Evolutionary conservation across 2,113 vertebrate genomes (phyloP).

Genomic region (Chaetodon trifascialis): DNA sequence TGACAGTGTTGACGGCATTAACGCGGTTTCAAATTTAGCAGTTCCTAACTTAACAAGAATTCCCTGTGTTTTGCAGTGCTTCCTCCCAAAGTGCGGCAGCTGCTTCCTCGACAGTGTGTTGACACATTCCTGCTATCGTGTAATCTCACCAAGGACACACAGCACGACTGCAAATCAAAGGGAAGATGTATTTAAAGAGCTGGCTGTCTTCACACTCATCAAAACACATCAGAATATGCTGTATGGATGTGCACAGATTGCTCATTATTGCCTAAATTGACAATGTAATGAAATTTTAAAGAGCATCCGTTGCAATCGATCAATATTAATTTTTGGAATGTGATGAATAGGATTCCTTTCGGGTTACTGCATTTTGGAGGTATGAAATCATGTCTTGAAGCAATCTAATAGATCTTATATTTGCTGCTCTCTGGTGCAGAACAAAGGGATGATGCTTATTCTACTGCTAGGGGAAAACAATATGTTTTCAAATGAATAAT

Average conservation of each 20-base stretch:
- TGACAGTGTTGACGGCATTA: neutral
- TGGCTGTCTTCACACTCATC: neutral
- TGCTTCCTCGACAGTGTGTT: conserved; percentile 9
- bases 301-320: conserved; percentile 28
- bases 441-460: conserved; percentile 5
- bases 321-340: conserved; percentile 45
- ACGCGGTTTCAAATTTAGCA: neutral
- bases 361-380: conserved; percentile 24
- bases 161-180: neutral
- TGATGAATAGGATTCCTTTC: conserved; percentile 29
- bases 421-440: conserved; percentile 15
- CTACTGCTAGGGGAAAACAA: neutral
- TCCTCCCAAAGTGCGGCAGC: conserved; percentile 9
- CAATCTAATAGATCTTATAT: neutral
- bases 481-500: neutral
- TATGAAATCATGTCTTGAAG: conserved; percentile 27
- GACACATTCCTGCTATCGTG: neutral
- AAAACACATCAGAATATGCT: conserved; percentile 1
- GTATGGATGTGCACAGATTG: neutral
- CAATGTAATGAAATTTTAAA: conserved; percentile 27
- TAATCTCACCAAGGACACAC: conserved; percentile 30
- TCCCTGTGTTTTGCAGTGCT: conserved; percentile 3
- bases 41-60: neutral
- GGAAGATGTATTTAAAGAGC: neutral
- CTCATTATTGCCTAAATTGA: conserved; percentile 31